Percentiles rank a stretch among this genome's conserved stretches.
Evolutionary conservation across 2,113 vertebrate species (phyloP).

Genomic region (Solenodon paradoxus): DNA sequence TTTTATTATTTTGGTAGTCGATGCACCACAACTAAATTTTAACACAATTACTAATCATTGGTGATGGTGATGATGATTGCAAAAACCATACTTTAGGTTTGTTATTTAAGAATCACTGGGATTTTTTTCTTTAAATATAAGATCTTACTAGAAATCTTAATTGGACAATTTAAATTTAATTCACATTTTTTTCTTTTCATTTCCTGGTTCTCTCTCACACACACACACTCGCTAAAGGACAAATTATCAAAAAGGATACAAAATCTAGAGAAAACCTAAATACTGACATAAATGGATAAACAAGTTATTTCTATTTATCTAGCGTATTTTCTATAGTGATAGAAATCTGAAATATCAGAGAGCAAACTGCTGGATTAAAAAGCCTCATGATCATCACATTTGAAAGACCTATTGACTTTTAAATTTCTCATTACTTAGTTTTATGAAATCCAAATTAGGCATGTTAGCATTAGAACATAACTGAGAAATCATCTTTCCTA

Average conservation of each 20-base stretch:
- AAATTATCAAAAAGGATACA: not conserved
- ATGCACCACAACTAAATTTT: not conserved
- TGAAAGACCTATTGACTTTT: not conserved
- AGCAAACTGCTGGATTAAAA: not conserved
- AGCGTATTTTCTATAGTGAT: not conserved
- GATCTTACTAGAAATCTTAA: not conserved
- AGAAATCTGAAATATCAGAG: not conserved
- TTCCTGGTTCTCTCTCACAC: not conserved
- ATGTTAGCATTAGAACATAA: not conserved
- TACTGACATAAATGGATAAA: not conserved
- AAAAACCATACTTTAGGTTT: not conserved
- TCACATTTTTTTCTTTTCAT: not conserved
- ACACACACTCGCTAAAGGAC: not conserved
- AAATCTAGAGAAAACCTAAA: not conserved
- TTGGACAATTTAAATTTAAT: not conserved
- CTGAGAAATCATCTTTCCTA: not conserved
- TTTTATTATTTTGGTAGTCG: not conserved
- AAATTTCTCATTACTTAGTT: not conserved
- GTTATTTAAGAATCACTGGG: not conserved
- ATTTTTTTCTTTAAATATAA: not conserved
- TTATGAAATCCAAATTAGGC: not conserved
- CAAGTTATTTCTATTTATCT: not conserved
- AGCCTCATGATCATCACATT: not conserved
- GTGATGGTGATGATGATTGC: not conserved
- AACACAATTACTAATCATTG: not conserved